A percentile compares a stretch with the other conserved stretches of the same genome.
phyloP scores from a whole-genome alignment of 2,888 invertebrate genomes.

The Orthonychiurus folsomi region DNA sequence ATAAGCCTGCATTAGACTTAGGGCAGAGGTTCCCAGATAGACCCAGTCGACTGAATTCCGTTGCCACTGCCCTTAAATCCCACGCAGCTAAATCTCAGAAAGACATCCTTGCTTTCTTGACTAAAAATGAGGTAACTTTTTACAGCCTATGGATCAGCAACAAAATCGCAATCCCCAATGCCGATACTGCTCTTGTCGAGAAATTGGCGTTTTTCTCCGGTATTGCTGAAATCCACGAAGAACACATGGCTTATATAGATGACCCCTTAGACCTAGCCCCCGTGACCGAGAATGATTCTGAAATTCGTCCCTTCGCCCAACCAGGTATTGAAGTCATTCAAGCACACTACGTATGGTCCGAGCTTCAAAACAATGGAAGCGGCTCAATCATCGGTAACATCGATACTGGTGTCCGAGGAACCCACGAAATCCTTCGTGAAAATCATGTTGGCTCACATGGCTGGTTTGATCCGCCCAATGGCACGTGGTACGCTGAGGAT shows the following conservation, averaged over 20 bases:
- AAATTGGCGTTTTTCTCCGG: neutral
- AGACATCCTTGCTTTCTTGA: conserved; percentile 5
- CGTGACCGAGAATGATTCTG: neutral
- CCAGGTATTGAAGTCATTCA: neutral
- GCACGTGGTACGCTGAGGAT: neutral
- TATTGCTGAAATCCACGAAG: no score
- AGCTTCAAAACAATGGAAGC: neutral
- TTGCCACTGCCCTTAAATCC: neutral
- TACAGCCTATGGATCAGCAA: conserved; percentile 8
- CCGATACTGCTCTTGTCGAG: neutral
- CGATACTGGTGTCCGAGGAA: conserved; percentile 4
- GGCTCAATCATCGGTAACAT: conserved; percentile 4
- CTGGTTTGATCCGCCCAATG: conserved; percentile 10
- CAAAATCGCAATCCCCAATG: conserved; percentile 4
- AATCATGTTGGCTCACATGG: neutral
- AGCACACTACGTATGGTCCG: neutral
- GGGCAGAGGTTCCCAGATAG: neutral
- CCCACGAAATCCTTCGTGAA: neutral
- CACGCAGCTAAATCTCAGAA: neutral
- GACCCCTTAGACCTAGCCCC: neutral
- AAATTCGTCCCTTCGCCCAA: neutral
- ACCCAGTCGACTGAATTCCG: neutral
- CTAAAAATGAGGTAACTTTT: neutral
- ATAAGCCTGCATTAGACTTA: no score
- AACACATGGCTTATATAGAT: no score